Evolutionary conservation across 1,140 invertebrate genomes (phyloP), one percentile per base, ranked within the genome.

Genomic region (Schlechtendalia chinensis): DNA sequence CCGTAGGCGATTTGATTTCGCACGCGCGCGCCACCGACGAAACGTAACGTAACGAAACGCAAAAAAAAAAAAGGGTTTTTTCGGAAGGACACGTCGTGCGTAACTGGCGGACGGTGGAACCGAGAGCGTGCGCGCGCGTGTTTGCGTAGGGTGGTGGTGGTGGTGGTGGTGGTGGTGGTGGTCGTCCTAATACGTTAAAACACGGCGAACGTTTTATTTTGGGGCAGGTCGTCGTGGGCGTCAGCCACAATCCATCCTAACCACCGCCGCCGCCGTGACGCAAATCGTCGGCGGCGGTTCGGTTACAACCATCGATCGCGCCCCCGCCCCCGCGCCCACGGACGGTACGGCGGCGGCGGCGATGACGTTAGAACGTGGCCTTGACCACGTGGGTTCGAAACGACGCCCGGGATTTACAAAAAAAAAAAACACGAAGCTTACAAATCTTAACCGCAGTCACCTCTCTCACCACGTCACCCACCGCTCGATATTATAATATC

Each of bases 171-270:
- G 32, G 32, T 8, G 32, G 32, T 39, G 32, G 32, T 39, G 32
- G 8, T n/a, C n/a, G n/a, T n/a, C n/a, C n/a, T n/a, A n/a, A n/a
- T 3, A 4, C 32, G 32, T 39, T 39, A 39, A 4, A 39, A 39
- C 32, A 5, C 17, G 17, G 61, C 14, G 47, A 50, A 50, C 5
- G 47, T 50, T 50, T 50, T 50, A 50, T 50, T 50, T 50, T 50
- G 47, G 47, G 58, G 17, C 59, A 79, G 45, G 45, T 79, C 39
- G 74, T 63, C 58, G 75, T 79, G 75, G 58, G 75, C 75, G 75
- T 79, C 58, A 45, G 75, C 75, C 24, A 77, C 56, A 58, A 22
- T 56, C 54, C n/a, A 8, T 77, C 16, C 27, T 56, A 19, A 32
- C 54, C 24, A 19, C 65, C 69, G 50, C 24, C 71, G 19, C n/a